These are phyloP conservation scores for Nycteola revayana DNA, from an alignment of 2,888 invertebrate genomes.

Conservation along the genomic window DNA sequence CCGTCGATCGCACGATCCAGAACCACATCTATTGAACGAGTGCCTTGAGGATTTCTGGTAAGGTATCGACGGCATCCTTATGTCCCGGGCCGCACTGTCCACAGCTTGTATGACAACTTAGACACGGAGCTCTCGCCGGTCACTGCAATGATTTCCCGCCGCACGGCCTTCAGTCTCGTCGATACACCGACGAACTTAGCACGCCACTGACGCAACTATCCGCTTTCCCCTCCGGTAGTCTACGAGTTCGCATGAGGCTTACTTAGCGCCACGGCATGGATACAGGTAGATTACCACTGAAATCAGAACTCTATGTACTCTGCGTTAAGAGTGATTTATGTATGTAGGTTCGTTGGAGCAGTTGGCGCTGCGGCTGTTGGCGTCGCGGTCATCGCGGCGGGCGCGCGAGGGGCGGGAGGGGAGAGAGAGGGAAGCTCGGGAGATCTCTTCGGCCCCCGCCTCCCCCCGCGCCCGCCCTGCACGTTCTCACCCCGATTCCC, in stretches of 20 bases:
- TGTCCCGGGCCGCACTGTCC: slow-evolving; percentile 26
- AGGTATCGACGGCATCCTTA: slow-evolving; percentile 25
- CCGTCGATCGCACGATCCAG: slow-evolving; percentile 22
- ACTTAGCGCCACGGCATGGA: slow-evolving; percentile 19
- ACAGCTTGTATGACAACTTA: slow-evolving; percentile 15
- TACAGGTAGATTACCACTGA: slow-evolving; percentile 13
- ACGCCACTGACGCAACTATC: slow-evolving; percentile 16
- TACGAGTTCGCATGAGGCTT: slow-evolving; percentile 30
- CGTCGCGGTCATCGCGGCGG: slow-evolving; percentile 44
- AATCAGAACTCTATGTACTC: too few relatives aligned
- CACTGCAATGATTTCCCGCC: slow-evolving; percentile 13
- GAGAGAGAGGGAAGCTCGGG: slow-evolving; percentile 34
- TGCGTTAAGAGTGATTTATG: too few relatives aligned
- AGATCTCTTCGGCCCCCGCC: slow-evolving; percentile 71
- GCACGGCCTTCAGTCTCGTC: slow-evolving; percentile 22
- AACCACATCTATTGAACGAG: too few relatives aligned
- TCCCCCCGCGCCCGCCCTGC: slow-evolving; percentile 87
- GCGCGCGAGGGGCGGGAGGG: slow-evolving; percentile 19
- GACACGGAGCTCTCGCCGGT: slow-evolving; percentile 22
- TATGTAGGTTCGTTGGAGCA: slow-evolving; percentile 70
- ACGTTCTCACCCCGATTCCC: slow-evolving; percentile 75
- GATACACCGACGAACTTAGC: slow-evolving; percentile 14
- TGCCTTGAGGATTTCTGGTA: slow-evolving; percentile 27
- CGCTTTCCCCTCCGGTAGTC: slow-evolving; percentile 24
- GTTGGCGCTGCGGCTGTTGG: slow-evolving; percentile 64